Evolutionary conservation across 1,140 invertebrate genomes (phyloP).

Genomic region (Colletes latitarsis): DNA sequence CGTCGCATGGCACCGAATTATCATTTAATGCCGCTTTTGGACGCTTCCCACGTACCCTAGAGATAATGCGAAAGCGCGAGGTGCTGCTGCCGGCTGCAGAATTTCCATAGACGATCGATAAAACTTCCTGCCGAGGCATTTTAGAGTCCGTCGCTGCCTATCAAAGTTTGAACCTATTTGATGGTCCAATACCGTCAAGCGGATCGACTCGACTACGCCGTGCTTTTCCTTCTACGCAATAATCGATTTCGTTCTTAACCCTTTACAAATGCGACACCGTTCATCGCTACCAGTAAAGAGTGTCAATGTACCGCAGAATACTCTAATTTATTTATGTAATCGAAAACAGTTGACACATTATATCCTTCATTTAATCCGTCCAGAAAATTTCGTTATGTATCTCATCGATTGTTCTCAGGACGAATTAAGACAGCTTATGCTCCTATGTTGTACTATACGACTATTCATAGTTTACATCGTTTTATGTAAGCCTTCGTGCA

Average conservation of each 20-base stretch:
- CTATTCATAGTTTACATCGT: too few species aligned
- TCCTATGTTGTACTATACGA: too few species aligned
- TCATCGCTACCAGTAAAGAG: too few species aligned
- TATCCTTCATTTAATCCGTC: too few species aligned
- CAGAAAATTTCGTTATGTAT: too few species aligned
- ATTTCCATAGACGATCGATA: conserved; percentile 37
- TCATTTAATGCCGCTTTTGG: conserved; percentile 1
- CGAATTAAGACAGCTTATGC: too few species aligned
- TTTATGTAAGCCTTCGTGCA: too few species aligned
- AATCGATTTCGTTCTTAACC: conserved; percentile 7
- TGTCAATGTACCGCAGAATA: too few species aligned
- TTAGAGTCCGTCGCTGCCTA: background rate
- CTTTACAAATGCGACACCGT: background rate
- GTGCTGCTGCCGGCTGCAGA: background rate
- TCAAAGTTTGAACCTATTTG: conserved; percentile 27
- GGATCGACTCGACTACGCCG: background rate
- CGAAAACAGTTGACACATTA: too few species aligned
- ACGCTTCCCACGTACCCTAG: background rate
- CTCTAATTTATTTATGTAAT: too few species aligned
- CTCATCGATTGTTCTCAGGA: too few species aligned
- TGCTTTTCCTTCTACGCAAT: background rate
- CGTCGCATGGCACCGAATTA: background rate
- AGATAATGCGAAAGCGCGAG: background rate
- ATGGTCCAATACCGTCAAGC: background rate
- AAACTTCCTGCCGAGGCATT: conserved; percentile 1